Conservation (phyloP, 1,140 invertebrate genomes). For the Listronotus oregonensis region DNA sequence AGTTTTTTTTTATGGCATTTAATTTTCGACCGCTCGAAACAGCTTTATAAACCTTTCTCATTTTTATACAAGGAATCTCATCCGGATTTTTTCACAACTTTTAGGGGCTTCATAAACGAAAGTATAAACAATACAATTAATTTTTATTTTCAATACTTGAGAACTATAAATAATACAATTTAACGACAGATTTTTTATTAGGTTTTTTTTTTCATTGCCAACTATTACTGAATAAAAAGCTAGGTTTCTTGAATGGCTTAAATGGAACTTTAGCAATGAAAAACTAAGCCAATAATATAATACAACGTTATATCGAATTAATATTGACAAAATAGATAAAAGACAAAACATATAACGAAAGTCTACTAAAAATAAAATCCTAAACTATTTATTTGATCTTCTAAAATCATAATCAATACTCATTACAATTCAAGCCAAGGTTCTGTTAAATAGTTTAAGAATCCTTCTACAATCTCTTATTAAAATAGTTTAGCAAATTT, state of each 20-base stretch:
- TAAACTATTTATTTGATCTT: constrained; percentile 30
- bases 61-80: no score
- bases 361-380: constrained; percentile 20
- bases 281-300: not conserved
- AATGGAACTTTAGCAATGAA: constrained; percentile 9
- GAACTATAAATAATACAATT: constrained; percentile 29
- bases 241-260: constrained; percentile 3
- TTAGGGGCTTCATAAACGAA: not conserved
- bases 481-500: constrained; percentile 33
- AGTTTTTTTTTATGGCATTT: no score
- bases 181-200: constrained; percentile 19
- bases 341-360: constrained; percentile 6
- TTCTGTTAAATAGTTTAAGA: constrained; percentile 16
- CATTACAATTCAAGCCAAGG: constrained; percentile 22
- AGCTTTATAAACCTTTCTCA: no score
- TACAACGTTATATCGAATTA: not conserved
- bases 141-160: constrained; percentile 32
- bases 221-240: constrained; percentile 14
- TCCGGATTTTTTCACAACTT: no score
- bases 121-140: constrained; percentile 30
- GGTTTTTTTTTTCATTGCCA: constrained; percentile 4
- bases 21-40: no score
- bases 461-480: constrained; percentile 28
- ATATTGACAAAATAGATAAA: constrained; percentile 10
- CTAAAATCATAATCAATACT: constrained; percentile 21